Evolutionary conservation across 2,888 invertebrate genomes (phyloP), one percentile per base, ranked within the genome.

Genomic region (Yponomeuta malinellus): DNA sequence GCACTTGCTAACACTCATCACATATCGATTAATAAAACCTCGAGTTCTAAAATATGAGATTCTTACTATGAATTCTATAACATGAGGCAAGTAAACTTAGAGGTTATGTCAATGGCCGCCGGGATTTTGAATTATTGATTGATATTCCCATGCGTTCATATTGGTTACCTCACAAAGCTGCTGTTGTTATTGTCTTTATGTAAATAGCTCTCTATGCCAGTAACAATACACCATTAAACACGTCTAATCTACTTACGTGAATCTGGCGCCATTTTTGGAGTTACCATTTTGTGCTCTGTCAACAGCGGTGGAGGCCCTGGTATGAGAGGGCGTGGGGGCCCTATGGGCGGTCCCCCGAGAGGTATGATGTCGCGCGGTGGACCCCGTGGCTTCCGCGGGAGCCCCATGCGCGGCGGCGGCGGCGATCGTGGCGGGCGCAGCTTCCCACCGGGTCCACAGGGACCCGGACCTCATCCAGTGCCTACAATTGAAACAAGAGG

Each of bases 391-490:
- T 90, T 89, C 72, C 85, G 90, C 15, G 91, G 90, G 4, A 71
- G 69, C 12, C 89, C 89, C 0, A 89, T 89, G 89, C 84, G 91
- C 15, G 90, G 90, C 33, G 85, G 43, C 43, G 85, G 88, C n/a
- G 90, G 88, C 1, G 90, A 87, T 6, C 81, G 89, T 64, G 86
- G 91, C n/a, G 89, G 89, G 0, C 84, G 91, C 10, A 81, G 86
- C 66, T 91, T 91, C 73, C 87, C 86, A 2, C 89, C 88, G 0
- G 89, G 89, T 2, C 91, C 91, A 0, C 91, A 90, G 73, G 92
- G 91, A 0, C 92, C 92, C 0, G 92, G 92, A 8, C 91, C 92
- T 5, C 92, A 92, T 75, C 92, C 92, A 10, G 92, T 92, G 1
- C 92, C 91, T 1, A 91, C 92, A 0, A 90, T 92, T 73, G 92